These are phyloP conservation scores for Ceratina japonica DNA, from an alignment of 1,140 invertebrate genomes.

Conservation along the genomic window DNA sequence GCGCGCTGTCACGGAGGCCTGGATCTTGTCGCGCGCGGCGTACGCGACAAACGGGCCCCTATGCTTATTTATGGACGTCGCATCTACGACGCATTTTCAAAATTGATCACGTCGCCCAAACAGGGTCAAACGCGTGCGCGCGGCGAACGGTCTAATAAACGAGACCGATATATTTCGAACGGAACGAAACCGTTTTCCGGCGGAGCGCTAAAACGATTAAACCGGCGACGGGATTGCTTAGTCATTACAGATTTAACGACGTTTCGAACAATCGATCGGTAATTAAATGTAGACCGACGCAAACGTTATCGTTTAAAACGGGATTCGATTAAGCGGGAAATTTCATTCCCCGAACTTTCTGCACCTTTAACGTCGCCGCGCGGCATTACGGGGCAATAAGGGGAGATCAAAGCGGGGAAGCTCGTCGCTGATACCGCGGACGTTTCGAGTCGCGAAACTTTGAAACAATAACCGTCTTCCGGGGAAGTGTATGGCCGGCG, in stretches of 20 bases:
- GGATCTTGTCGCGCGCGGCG: slow-evolving; percentile 2
- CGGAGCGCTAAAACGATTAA: not conserved
- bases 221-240: not conserved
- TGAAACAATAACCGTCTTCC: too few species aligned
- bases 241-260: not conserved
- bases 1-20: not conserved
- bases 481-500: too few species aligned
- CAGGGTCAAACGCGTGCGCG: not conserved
- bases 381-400: too few species aligned
- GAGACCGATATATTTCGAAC: not conserved
- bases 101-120: not conserved
- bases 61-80: slow-evolving; percentile 23
- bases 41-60: slow-evolving; percentile 7
- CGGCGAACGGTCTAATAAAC: not conserved
- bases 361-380: too few species aligned
- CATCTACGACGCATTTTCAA: not conserved
- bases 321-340: too few species aligned
- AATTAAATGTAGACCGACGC: too few species aligned
- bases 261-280: not conserved
- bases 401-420: too few species aligned
- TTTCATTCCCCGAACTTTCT: too few species aligned
- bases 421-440: too few species aligned
- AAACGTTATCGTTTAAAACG: too few species aligned
- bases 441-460: too few species aligned
- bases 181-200: not conserved